phyloP scores from a whole-genome alignment of 2,797 vertebrate genomes.

The Pampus argenteus region DNA sequence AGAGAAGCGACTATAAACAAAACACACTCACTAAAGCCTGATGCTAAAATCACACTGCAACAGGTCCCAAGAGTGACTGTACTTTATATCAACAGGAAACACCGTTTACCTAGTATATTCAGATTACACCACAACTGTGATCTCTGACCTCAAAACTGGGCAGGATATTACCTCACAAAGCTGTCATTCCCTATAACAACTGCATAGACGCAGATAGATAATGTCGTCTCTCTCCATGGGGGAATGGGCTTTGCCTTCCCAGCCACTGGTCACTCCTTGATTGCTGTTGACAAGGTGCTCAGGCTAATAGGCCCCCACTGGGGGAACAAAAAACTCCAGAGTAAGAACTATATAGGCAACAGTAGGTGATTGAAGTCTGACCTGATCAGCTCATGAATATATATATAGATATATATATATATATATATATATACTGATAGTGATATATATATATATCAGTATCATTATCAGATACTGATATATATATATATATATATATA shows the following conservation, averaged over 20 bases:
- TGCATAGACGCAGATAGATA: constrained; percentile 43
- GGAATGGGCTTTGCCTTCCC: constrained; percentile 16
- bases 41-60: constrained; percentile 1
- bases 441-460: no score
- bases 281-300: constrained; percentile 59
- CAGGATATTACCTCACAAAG: constrained; percentile 11
- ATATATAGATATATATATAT: no score
- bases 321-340: constrained; percentile 55
- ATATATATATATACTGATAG: no score
- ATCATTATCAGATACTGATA: no score
- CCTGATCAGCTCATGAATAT: constrained; percentile 42
- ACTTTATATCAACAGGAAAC: neutral
- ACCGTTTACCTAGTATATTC: neutral
- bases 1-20: neutral
- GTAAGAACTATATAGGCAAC: constrained; percentile 24
- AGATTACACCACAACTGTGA: neutral
- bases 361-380: constrained; percentile 31
- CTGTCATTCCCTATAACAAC: constrained; percentile 15
- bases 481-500: no score
- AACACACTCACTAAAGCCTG: constrained; percentile 2
- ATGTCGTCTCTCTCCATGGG: constrained; percentile 30
- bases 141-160: constrained; percentile 3
- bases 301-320: constrained; percentile 52
- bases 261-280: constrained; percentile 53
- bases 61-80: neutral